These are phyloP conservation scores for Gymnodraco acuticeps DNA, from an alignment of 2,797 vertebrate species.

Conservation along the genomic window DNA sequence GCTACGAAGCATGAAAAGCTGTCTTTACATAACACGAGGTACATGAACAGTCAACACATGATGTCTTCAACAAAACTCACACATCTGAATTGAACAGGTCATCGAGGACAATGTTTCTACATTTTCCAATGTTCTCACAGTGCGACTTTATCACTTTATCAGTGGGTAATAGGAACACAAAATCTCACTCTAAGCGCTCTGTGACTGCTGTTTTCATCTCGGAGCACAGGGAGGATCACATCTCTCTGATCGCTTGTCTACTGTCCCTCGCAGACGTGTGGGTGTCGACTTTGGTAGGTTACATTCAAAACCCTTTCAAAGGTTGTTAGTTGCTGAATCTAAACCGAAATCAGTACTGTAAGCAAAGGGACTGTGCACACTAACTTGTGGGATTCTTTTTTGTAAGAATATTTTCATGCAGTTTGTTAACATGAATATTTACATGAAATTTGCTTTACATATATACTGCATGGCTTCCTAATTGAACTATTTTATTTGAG, in stretches of 20 bases:
- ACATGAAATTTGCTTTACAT: neutral
- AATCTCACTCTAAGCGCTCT: conserved; percentile 34
- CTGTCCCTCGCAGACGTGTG: conserved; percentile 52
- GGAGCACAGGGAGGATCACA: conserved; percentile 28
- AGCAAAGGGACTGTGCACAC: conserved; percentile 4
- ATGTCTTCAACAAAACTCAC: conserved; percentile 13
- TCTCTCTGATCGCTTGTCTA: conserved; percentile 40
- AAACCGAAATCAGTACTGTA: conserved; percentile 19
- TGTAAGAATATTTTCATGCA: neutral
- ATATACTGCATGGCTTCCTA: neutral
- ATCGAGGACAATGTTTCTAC: conserved; percentile 11
- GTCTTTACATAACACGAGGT: conserved; percentile 34
- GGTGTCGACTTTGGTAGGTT: conserved; percentile 45
- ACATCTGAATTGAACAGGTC: neutral
- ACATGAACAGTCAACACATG: neutral
- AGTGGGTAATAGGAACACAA: conserved; percentile 26
- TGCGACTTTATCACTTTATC: conserved; percentile 29
- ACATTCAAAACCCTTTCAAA: conserved; percentile 47
- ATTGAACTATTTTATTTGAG: neutral
- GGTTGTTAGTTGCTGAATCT: conserved; percentile 24
- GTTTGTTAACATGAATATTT: neutral
- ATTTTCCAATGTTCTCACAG: conserved; percentile 21
- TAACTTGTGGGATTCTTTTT: neutral
- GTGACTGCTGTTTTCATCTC: conserved; percentile 40
- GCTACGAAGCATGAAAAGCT: conserved; percentile 51